Percentiles rank a stretch among this genome's conserved stretches.
These are phyloP conservation scores for Labeo calbasu DNA, from an alignment of 2,797 vertebrate genomes.

Conservation along the genomic window DNA sequence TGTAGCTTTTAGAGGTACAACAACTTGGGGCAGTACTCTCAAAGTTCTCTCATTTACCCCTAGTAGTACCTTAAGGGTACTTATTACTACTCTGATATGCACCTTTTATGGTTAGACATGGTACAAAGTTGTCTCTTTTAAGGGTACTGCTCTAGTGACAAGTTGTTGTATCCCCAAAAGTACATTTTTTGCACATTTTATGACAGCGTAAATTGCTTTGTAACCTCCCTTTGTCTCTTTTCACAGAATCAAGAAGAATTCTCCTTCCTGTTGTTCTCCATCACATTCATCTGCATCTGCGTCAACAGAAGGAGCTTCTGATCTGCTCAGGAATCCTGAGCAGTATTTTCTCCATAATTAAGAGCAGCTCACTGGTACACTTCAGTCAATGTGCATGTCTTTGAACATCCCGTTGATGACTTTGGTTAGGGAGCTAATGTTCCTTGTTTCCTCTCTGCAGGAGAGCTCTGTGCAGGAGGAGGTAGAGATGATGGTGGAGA, in stretches of 20 bases:
- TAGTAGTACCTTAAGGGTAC: background rate
- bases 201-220: background rate
- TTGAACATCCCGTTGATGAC: background rate
- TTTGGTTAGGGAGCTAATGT: background rate
- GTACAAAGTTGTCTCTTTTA: background rate
- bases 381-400: background rate
- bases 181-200: background rate
- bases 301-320: constrained; percentile 98
- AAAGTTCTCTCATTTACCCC: background rate
- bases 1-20: background rate
- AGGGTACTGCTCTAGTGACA: background rate
- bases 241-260: constrained; percentile 93
- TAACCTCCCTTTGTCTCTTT: background rate
- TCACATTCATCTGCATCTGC: constrained; percentile 97
- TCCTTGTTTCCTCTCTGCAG: constrained; percentile 69
- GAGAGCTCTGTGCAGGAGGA: constrained; percentile 97
- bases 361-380: constrained; percentile 93
- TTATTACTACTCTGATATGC: background rate
- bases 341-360: constrained; percentile 98
- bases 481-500: constrained; percentile 99
- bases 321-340: constrained; percentile 97
- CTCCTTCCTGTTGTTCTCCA: constrained; percentile 96
- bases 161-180: background rate
- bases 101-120: background rate
- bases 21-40: background rate